phyloP scores from a whole-genome alignment of 1,140 invertebrate genomes.

The Drosophila ananassae region DNA sequence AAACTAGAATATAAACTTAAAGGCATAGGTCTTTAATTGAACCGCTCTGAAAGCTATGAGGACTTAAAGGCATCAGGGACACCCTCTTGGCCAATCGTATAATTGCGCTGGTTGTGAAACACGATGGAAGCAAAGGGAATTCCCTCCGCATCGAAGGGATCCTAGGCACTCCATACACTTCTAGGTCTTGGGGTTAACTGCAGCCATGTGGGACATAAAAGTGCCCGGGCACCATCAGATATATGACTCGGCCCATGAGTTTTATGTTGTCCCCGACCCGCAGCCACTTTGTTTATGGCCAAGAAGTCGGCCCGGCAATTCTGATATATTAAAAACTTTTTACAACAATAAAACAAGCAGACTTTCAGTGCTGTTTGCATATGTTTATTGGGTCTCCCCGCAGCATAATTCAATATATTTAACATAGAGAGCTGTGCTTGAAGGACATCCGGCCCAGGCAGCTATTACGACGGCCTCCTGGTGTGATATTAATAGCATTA shows the following conservation, averaged over 20 bases:
- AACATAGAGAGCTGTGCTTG: constrained; percentile 5
- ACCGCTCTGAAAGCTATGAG: background rate
- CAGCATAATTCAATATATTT: constrained; percentile 49
- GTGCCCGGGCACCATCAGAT: constrained; percentile 42
- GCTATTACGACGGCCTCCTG: constrained; percentile 21
- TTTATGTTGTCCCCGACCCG: constrained; percentile 28
- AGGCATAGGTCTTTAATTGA: background rate
- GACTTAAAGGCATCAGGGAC: background rate
- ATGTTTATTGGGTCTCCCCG: constrained; percentile 57
- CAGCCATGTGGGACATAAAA: constrained; percentile 60
- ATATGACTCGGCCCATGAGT: constrained; percentile 39
- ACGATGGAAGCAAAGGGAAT: constrained; percentile 6
- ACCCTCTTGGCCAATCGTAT: constrained; percentile 29
- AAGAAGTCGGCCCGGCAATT: constrained; percentile 11
- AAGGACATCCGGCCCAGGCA: background rate
- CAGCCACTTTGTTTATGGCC: constrained; percentile 36
- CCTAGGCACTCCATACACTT: constrained; percentile 10
- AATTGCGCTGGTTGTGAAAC: constrained; percentile 5
- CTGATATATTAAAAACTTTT: constrained; percentile 53
- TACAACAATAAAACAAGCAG: constrained; percentile 47
- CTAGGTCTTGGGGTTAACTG: constrained; percentile 35
- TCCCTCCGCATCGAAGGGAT: constrained; percentile 1
- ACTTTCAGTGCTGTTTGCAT: constrained; percentile 40
- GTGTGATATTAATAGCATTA: constrained; percentile 61
- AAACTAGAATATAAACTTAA: background rate